phyloP scores from a whole-genome alignment of 2,797 vertebrate species.

The Enteromius mattozi region DNA sequence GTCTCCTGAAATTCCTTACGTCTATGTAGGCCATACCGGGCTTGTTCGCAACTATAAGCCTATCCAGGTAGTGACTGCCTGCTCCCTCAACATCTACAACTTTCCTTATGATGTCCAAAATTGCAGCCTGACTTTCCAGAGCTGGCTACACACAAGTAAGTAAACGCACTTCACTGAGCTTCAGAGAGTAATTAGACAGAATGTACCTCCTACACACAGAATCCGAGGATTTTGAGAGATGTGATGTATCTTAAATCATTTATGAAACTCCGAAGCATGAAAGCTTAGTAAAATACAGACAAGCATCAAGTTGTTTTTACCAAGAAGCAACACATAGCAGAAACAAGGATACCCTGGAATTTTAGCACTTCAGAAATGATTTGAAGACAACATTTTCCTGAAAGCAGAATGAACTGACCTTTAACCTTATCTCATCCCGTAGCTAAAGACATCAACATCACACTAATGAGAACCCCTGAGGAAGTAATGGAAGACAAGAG shows the following conservation, averaged over 20 bases:
- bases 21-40: slow-evolving; percentile 87
- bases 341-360: background rate
- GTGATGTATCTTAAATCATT: slow-evolving; percentile 31
- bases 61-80: slow-evolving; percentile 95
- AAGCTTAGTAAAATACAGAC: slow-evolving; percentile 2
- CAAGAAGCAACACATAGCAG: background rate
- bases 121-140: slow-evolving; percentile 97
- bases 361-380: background rate
- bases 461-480: slow-evolving; percentile 88
- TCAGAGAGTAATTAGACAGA: background rate
- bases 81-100: slow-evolving; percentile 97
- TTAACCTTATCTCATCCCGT: slow-evolving; percentile 52
- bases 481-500: slow-evolving; percentile 87
- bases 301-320: background rate
- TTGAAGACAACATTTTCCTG: slow-evolving; percentile 4
- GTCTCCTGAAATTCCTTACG: slow-evolving; percentile 93
- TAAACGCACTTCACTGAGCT: slow-evolving; percentile 7
- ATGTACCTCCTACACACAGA: slow-evolving; percentile 1
- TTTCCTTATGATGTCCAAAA: slow-evolving; percentile 98
- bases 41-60: slow-evolving; percentile 95
- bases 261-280: slow-evolving; percentile 6
- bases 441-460: slow-evolving; percentile 97
- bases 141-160: slow-evolving; percentile 96
- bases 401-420: slow-evolving; percentile 56
- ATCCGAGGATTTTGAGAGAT: slow-evolving; percentile 15